Conservation (phyloP, 1,140 invertebrate species). For the Meloidogyne exigua region DNA sequence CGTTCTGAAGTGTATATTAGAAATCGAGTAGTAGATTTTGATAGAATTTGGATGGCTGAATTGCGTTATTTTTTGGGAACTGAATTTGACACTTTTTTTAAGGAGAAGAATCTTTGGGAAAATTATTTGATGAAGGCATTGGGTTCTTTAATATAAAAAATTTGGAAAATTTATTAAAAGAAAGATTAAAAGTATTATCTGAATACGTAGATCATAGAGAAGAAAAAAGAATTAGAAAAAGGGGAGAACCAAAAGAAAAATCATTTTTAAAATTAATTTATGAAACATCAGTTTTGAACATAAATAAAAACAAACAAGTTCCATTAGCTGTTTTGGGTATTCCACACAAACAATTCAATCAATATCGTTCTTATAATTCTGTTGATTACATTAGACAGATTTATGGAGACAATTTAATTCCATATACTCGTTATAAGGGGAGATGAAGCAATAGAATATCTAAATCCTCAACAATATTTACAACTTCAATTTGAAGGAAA, state of each 20-base stretch:
- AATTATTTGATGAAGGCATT: neutral
- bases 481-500: neutral
- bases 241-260: too few relatives aligned
- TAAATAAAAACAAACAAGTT: neutral
- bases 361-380: too few relatives aligned
- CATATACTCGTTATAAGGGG: too few relatives aligned
- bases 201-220: neutral
- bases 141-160: neutral
- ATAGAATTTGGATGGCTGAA: constrained; percentile 12
- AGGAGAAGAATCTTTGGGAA: neutral
- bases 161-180: neutral
- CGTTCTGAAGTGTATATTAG: constrained; percentile 16
- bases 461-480: too few relatives aligned
- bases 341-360: neutral
- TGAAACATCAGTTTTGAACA: neutral
- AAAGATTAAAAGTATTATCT: neutral
- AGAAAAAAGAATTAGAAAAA: too few relatives aligned
- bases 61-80: constrained; percentile 26
- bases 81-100: neutral
- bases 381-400: too few relatives aligned
- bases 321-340: neutral
- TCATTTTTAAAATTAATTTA: neutral
- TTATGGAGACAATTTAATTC: too few relatives aligned
- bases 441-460: too few relatives aligned
- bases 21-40: constrained; percentile 14